phyloP scores from a whole-genome alignment of 2,797 vertebrate species.

The Rhinogobio ventralis region DNA sequence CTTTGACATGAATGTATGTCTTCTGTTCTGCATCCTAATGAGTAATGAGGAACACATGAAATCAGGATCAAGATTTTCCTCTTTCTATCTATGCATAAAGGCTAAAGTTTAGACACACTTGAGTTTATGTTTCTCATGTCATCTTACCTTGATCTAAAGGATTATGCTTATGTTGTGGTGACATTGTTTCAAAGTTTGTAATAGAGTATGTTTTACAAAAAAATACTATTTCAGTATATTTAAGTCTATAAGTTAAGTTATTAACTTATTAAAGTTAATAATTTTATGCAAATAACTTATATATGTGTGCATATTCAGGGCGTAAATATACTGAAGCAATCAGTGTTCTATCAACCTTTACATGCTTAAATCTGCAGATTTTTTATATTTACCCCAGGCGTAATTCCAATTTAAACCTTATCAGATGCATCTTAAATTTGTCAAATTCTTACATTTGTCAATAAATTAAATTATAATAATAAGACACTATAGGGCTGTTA shows the following conservation, averaged over 20 bases:
- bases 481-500: not conserved
- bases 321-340: not conserved
- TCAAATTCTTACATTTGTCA: not conserved
- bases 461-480: not conserved
- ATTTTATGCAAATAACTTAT: not conserved
- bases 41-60: conserved; percentile 60
- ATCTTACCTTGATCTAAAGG: not conserved
- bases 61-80: not conserved
- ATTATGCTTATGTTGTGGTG: too few species aligned
- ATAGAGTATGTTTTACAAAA: not conserved
- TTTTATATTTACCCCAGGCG: not conserved
- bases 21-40: conserved; percentile 91
- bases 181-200: not conserved
- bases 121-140: not conserved
- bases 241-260: not conserved
- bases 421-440: not conserved
- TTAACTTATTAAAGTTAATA: not conserved
- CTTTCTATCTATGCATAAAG: not conserved
- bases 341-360: not conserved
- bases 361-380: not conserved
- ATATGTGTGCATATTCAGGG: not conserved
- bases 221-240: not conserved
- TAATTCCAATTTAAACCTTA: too few species aligned
- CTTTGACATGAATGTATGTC: conserved; percentile 95
- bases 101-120: not conserved